A percentile compares a stretch with the other conserved stretches of the same genome.
phyloP scores from a whole-genome alignment of 2,888 invertebrate genomes.

The Phyllotreta cruciferae region DNA sequence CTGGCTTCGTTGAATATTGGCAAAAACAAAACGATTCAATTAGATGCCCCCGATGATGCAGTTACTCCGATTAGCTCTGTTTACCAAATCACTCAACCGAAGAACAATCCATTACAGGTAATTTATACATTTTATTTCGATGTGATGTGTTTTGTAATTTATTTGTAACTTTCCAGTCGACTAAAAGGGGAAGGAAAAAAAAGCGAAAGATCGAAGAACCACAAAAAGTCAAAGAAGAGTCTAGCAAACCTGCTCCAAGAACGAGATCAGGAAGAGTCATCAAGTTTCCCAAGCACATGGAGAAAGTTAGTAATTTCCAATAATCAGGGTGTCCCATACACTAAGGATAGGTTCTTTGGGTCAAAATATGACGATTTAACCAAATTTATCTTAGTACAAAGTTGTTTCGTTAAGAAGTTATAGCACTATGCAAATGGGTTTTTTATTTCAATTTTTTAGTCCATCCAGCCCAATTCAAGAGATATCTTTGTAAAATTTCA shows the following conservation, averaged over 20 bases:
- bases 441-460: too few species aligned
- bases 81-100: conserved; percentile 54
- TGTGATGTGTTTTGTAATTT: too few species aligned
- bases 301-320: conserved; percentile 43
- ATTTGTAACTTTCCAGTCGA: conserved; percentile 39
- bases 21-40: conserved; percentile 15
- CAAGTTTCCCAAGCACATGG: conserved; percentile 54
- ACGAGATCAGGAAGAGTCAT: conserved; percentile 56
- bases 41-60: conserved; percentile 23
- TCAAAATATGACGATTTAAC: too few species aligned
- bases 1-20: conserved; percentile 12
- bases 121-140: neutral
- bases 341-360: too few species aligned
- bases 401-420: too few species aligned
- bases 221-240: conserved; percentile 31
- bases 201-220: conserved; percentile 43
- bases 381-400: too few species aligned
- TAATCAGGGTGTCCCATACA: neutral
- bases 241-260: conserved; percentile 42
- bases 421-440: too few species aligned
- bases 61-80: conserved; percentile 42
- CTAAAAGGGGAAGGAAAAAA: conserved; percentile 49
- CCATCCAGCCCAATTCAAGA: too few species aligned
- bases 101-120: conserved; percentile 38
- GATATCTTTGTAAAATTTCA: too few species aligned